Evolutionary conservation across 2,113 vertebrate species (phyloP).

Genomic region (Brienomyrus longianalis): DNA sequence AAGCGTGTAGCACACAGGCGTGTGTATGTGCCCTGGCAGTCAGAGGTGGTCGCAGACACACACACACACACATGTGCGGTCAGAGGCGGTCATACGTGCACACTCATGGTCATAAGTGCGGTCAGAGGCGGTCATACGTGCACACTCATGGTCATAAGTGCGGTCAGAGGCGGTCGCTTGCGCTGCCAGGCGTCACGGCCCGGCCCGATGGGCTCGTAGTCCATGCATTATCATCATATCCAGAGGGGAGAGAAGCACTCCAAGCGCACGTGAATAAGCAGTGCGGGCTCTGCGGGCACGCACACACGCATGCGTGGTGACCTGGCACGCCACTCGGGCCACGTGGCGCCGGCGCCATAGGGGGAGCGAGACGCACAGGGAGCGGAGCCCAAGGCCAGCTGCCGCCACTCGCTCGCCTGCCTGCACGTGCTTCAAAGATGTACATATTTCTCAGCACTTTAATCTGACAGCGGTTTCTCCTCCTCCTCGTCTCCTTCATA

Average conservation of each 20-base stretch:
- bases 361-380: not conserved
- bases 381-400: not conserved
- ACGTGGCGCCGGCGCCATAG: not conserved
- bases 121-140: not conserved
- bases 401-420: too few relatives aligned
- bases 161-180: constrained; percentile 7
- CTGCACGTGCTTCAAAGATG: not conserved
- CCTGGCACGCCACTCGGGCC: not conserved
- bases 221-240: not conserved
- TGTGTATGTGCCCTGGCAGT: not conserved
- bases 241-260: not conserved
- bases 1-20: not conserved
- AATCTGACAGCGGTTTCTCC: constrained; percentile 13
- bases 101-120: not conserved
- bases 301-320: not conserved
- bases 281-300: not conserved
- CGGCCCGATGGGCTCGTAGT: not conserved
- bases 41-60: not conserved
- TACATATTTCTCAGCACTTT: not conserved
- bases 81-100: not conserved
- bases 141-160: too few relatives aligned
- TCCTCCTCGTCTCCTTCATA: not conserved
- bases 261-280: not conserved
- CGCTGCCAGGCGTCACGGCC: not conserved
- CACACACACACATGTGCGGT: not conserved